Base-by-base conservation (phyloP, 1,140 invertebrate genomes). In the Euglossa dilemma region DNA sequence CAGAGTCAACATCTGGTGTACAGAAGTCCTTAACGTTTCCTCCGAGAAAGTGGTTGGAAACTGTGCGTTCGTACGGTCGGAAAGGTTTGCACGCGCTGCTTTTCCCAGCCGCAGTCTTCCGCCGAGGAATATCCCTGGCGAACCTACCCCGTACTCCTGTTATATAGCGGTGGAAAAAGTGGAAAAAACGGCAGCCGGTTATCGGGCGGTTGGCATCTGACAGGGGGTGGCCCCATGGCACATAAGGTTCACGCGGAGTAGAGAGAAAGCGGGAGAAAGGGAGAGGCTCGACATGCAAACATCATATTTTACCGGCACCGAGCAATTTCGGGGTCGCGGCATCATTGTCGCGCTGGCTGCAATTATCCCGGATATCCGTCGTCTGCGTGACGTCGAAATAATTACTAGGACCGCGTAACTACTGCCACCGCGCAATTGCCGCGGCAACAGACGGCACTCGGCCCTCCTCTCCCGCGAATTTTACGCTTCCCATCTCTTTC, bases 361-460 rank as follows among this genome's bases (percentile, higher is more conserved):
- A 87, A 85, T 87, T 88, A 81, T 84, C 69, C 59, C 77, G 77
- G 70, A 80, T 80, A 72, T 87, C 80, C 78, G 63, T 67, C 77
- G 57, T 75, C 73, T 75, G 69, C 57, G 57, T 74, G 61, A 64
- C 87, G 73, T 71, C 59, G 83, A 85, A 88, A 87, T 88, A 88
- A 88, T 87, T 87, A 88, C 77, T 87, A 56, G 77, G 73, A 56
- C 54, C 56, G 61, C 72, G 54, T 56, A 77, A 77, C 82, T 59
- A 77, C 69, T 28, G 45, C 50, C 50, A 70, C 36, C 1, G 74
- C 63, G 63, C 56, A 47, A 75, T 88, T 81, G 87, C 74, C 72
- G 57, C 36, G 59, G 25, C 85, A 59, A 72, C 45, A 79, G 63
- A 20, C 50, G 20, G 59, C 8, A 56, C 54, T 73, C 71, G 23